Conservation (phyloP, 2,113 vertebrate genomes). For the Phrynosoma blainvillii region DNA sequence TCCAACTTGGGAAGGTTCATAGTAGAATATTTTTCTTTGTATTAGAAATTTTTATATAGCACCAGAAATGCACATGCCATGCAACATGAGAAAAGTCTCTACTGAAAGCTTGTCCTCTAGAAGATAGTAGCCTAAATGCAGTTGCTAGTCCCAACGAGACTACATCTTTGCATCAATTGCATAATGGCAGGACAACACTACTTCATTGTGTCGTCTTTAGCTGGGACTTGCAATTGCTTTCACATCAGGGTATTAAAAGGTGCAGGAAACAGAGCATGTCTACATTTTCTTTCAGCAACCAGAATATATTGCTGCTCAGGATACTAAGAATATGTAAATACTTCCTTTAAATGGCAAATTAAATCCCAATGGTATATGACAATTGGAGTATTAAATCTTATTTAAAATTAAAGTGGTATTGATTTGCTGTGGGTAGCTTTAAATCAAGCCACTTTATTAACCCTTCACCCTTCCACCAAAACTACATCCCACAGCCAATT, state of each 20-base stretch:
- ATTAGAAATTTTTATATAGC: not conserved
- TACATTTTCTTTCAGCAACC: not conserved
- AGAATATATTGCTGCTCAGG: slow-evolving; percentile 5
- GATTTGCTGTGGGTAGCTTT: slow-evolving; percentile 55
- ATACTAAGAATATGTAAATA: accelerated
- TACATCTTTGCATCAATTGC: no score
- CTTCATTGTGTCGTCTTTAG: no score
- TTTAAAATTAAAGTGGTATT: slow-evolving; percentile 40
- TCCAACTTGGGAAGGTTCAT: not conserved
- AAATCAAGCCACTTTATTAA: slow-evolving; percentile 42
- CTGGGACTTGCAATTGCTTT: no score
- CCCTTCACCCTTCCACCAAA: slow-evolving; percentile 40
- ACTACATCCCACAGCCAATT: slow-evolving; percentile 53
- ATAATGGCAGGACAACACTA: no score
- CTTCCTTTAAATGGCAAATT: slow-evolving; percentile 30
- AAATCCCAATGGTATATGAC: slow-evolving; percentile 25
- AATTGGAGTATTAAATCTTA: not conserved
- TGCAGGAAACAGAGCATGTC: not conserved
- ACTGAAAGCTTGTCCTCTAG: not conserved
- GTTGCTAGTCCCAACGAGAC: no score
- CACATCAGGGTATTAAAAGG: not conserved
- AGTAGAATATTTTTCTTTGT: not conserved
- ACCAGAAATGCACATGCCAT: not conserved
- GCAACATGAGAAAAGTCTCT: no score
- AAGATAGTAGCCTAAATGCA: no score